phyloP scores from a whole-genome alignment of 2,888 invertebrate genomes.

The Anodontia alba region DNA sequence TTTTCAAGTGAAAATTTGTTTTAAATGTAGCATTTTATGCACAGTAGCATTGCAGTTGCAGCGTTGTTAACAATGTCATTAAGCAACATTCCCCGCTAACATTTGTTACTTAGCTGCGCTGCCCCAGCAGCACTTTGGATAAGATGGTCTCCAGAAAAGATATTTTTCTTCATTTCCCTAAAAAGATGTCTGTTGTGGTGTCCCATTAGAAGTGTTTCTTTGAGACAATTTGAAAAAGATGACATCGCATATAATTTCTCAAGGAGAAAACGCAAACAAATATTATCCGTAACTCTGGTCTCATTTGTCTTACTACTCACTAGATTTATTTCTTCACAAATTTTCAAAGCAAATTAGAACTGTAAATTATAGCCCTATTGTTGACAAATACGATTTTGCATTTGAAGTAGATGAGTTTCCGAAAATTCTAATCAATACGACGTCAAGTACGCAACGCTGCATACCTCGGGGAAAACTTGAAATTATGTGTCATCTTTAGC shows the following conservation, averaged over 20 bases:
- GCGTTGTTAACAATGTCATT: background rate
- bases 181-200: too few species aligned
- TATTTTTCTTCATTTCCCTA: too few species aligned
- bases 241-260: too few species aligned
- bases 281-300: too few species aligned
- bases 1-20: background rate
- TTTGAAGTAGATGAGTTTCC: slow-evolving; percentile 16
- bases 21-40: slow-evolving; percentile 9
- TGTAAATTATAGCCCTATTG: slow-evolving; percentile 18
- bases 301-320: slow-evolving; percentile 10
- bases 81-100: background rate
- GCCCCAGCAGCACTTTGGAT: too few species aligned
- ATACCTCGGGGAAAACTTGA: slow-evolving; percentile 11
- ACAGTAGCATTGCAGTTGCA: background rate
- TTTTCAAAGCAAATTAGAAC: slow-evolving; percentile 17
- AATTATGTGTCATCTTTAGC: slow-evolving; percentile 13
- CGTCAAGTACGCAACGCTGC: slow-evolving; percentile 11
- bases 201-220: too few species aligned
- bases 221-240: too few species aligned
- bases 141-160: too few species aligned
- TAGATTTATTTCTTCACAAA: background rate
- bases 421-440: slow-evolving; percentile 11
- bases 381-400: slow-evolving; percentile 14
- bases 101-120: background rate
- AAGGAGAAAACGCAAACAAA: too few species aligned